phyloP scores from a whole-genome alignment of 2,888 invertebrate species.

The Oligia fasciuncula region DNA sequence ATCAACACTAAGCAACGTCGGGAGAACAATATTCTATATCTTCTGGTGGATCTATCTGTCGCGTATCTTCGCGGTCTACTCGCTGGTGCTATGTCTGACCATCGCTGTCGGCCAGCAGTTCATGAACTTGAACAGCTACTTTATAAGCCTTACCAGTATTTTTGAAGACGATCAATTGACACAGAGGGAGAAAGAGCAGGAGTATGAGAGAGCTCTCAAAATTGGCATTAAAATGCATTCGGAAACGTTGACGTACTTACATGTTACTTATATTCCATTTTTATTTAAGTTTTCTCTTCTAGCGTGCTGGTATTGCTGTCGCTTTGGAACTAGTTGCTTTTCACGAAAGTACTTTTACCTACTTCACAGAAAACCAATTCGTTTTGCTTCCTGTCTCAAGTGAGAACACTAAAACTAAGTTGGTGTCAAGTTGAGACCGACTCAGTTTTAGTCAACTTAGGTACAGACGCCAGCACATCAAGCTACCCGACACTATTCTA shows the following conservation, averaged over 20 bases:
- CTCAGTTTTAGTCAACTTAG: neutral
- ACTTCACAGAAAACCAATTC: neutral
- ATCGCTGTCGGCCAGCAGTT: conserved; percentile 70
- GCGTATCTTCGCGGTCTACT: conserved; percentile 64
- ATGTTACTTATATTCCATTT: neutral
- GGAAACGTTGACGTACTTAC: conserved; percentile 48
- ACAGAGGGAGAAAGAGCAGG: conserved; percentile 68
- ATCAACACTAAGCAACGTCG: conserved; percentile 59
- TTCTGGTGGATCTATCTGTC: conserved; percentile 73
- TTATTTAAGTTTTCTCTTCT: neutral
- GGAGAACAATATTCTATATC: conserved; percentile 67
- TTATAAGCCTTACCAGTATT: conserved; percentile 58
- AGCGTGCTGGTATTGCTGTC: conserved; percentile 32
- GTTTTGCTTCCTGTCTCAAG: neutral
- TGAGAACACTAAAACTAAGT: neutral
- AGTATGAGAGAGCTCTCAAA: conserved; percentile 72
- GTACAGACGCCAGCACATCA: neutral
- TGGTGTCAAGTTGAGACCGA: neutral
- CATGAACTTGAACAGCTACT: conserved; percentile 68
- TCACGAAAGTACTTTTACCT: neutral
- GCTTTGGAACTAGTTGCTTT: neutral
- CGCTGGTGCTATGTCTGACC: conserved; percentile 67
- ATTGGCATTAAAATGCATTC: conserved; percentile 75
- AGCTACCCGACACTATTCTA: no score
- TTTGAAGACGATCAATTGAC: conserved; percentile 47